Conservation (phyloP, 2,797 vertebrate species). For the Acrocephalus scirpaceus region DNA sequence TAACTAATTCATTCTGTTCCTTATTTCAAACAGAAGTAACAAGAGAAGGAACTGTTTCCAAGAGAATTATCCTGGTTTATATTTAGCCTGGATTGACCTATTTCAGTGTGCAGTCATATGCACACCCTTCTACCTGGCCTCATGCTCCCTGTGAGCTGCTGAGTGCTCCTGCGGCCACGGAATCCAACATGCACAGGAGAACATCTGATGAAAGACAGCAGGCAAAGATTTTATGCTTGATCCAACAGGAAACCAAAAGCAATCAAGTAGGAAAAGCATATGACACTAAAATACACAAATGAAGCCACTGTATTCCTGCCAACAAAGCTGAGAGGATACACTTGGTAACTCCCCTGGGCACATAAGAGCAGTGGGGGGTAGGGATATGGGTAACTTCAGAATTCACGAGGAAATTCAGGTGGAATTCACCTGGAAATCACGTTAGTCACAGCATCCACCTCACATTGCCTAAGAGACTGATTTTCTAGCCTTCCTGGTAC, state of each 20-base stretch:
- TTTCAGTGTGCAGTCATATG: not conserved
- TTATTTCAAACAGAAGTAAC: not conserved
- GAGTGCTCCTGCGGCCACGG: not conserved
- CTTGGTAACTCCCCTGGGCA: not conserved
- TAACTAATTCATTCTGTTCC: not conserved
- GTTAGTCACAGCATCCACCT: not conserved
- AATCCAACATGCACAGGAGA: not conserved
- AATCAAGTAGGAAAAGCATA: not conserved
- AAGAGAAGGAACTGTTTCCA: not conserved
- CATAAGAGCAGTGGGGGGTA: not conserved
- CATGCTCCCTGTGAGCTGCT: not conserved
- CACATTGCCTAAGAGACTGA: not conserved
- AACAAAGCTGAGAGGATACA: not conserved
- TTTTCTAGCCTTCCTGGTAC: not conserved
- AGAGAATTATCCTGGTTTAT: not conserved
- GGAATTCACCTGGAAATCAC: not conserved
- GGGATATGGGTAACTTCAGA: not conserved
- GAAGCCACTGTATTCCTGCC: not conserved
- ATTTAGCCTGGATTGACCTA: not conserved
- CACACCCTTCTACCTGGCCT: not conserved
- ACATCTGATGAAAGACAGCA: not conserved
- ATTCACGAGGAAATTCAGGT: not conserved
- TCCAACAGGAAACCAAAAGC: not conserved
- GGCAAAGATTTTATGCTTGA: not conserved
- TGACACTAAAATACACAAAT: not conserved